Conservation (phyloP, 2,888 invertebrate species). For the Agrotis segetum region DNA sequence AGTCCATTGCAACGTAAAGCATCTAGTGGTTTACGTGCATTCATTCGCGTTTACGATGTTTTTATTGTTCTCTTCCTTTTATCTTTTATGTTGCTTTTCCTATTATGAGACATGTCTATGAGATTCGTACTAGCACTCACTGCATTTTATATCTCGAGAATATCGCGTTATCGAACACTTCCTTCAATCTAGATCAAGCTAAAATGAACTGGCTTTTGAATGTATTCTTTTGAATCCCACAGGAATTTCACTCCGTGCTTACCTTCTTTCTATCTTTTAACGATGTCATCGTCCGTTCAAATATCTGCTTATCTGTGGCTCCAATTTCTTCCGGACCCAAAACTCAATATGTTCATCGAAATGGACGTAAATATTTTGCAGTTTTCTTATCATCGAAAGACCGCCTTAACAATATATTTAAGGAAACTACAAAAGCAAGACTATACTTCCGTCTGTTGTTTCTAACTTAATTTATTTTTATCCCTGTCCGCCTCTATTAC, state of each 20-base stretch:
- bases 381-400: slow-evolving; percentile 21
- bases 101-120: slow-evolving; percentile 54
- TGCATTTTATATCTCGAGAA: slow-evolving; percentile 40
- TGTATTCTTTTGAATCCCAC: slow-evolving; percentile 9
- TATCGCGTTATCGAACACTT: slow-evolving; percentile 32
- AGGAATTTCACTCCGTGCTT: slow-evolving; percentile 17
- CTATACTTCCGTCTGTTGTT: slow-evolving; percentile 15
- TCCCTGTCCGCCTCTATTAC: slow-evolving; percentile 14
- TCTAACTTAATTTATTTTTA: slow-evolving; percentile 41
- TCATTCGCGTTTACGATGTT: slow-evolving; percentile 69
- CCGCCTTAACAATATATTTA: slow-evolving; percentile 1
- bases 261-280: slow-evolving; percentile 18
- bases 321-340: slow-evolving; percentile 7
- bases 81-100: slow-evolving; percentile 62
- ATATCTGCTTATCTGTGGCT: slow-evolving; percentile 27
- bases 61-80: slow-evolving; percentile 71
- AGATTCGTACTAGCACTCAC: slow-evolving; percentile 27
- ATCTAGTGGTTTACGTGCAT: slow-evolving; percentile 63
- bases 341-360: slow-evolving; percentile 1
- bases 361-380: slow-evolving; percentile 17
- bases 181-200: slow-evolving; percentile 21
- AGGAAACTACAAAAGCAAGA: slow-evolving; percentile 23
- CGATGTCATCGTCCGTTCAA: slow-evolving; percentile 21
- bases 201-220: slow-evolving; percentile 30
- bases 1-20: slow-evolving; percentile 49